phyloP scores from a whole-genome alignment of 1,140 invertebrate genomes.

The Hyles euphorbiae region DNA sequence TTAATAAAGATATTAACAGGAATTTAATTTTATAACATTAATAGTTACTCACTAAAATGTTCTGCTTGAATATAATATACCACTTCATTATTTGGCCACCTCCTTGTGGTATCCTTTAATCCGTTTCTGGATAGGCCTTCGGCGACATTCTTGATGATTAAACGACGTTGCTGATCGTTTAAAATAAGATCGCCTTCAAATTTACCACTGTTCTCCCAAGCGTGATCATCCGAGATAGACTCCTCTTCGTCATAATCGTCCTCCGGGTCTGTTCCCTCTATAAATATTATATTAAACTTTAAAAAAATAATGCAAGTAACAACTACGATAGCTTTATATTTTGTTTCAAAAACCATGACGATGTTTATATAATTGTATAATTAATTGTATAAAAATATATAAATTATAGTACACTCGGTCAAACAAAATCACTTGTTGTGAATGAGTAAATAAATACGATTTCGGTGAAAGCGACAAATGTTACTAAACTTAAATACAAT shows the following conservation, averaged over 20 bases:
- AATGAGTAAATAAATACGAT: too few relatives aligned
- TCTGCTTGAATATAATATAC: slow-evolving; percentile 79
- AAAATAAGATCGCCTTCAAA: slow-evolving; percentile 74
- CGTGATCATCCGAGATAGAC: slow-evolving; percentile 44
- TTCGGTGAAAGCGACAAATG: too few relatives aligned
- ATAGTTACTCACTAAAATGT: slow-evolving; percentile 78
- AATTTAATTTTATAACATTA: background rate
- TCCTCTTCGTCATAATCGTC: slow-evolving; percentile 58
- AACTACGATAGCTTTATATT: too few relatives aligned
- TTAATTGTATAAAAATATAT: too few relatives aligned
- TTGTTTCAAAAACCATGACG: too few relatives aligned
- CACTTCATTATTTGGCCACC: slow-evolving; percentile 80
- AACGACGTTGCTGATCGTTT: slow-evolving; percentile 57
- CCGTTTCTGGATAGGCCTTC: slow-evolving; percentile 77
- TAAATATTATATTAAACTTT: slow-evolving; percentile 6
- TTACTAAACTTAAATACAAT: too few relatives aligned
- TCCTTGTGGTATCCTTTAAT: slow-evolving; percentile 75
- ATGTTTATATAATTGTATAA: too few relatives aligned
- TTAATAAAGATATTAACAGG: background rate
- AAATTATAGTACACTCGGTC: too few relatives aligned
- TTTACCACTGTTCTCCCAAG: slow-evolving; percentile 73
- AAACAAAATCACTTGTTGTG: too few relatives aligned
- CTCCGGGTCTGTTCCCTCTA: slow-evolving; percentile 44
- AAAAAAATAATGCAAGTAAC: too few relatives aligned
- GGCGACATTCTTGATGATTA: slow-evolving; percentile 62